Percentiles rank a stretch among this genome's conserved stretches.
These are phyloP conservation scores for Babyrousa celebensis DNA, from an alignment of 2,797 vertebrate genomes.

Conservation along the genomic window DNA sequence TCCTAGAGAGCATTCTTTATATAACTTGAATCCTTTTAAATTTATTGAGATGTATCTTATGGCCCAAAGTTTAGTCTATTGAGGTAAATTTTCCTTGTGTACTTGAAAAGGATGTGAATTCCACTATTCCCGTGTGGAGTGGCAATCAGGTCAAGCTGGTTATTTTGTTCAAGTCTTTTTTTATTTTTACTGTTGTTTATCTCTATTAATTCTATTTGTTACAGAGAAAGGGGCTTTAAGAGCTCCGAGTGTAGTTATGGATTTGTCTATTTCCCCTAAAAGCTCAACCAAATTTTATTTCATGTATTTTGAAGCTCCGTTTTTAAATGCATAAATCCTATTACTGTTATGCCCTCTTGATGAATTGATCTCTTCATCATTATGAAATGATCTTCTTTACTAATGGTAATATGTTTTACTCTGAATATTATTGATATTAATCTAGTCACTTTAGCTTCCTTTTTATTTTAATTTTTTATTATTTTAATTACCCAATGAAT, in stretches of 20 bases:
- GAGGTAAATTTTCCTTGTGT: not conserved
- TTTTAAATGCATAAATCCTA: no score
- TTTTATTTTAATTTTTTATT: not conserved
- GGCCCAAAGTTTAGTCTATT: not conserved
- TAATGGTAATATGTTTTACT: not conserved
- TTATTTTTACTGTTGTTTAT: conserved; percentile 9
- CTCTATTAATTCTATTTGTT: not conserved
- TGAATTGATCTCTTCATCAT: not conserved
- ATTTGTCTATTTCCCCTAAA: not conserved
- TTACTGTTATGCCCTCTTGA: not conserved
- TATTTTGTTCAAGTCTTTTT: not conserved
- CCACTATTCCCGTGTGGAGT: not conserved
- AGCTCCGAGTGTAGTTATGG: not conserved
- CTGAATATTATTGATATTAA: not conserved
- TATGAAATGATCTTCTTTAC: not conserved
- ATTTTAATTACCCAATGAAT: no score
- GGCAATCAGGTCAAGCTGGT: not conserved
- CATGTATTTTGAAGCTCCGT: not conserved
- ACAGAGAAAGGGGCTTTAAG: not conserved
- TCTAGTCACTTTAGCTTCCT: not conserved
- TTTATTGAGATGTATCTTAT: conserved; percentile 15
- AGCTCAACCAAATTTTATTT: not conserved
- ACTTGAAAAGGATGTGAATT: not conserved
- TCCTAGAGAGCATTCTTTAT: not conserved
- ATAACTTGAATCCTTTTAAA: conserved; percentile 21